A percentile compares a stretch with the other conserved stretches of the same genome.
phyloP scores from a whole-genome alignment of 2,888 invertebrate genomes.

The Belgica antarctica region DNA sequence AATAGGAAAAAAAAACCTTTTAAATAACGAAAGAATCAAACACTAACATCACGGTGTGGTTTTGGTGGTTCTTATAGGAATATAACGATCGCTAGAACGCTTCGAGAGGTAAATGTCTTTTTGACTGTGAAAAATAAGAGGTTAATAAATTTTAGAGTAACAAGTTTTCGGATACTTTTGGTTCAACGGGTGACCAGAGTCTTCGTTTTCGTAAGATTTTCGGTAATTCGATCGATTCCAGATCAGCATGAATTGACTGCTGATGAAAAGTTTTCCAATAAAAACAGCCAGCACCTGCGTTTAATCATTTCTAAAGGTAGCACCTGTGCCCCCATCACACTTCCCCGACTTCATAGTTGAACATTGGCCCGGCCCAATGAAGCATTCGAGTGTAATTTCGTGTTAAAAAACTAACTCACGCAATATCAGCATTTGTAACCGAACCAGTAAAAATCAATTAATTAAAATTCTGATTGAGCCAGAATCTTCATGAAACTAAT shows the following conservation, averaged over 20 bases:
- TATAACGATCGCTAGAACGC: not conserved
- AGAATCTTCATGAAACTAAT: conserved; percentile 37
- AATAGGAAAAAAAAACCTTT: no score
- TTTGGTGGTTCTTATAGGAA: not conserved
- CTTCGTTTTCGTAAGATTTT: not conserved
- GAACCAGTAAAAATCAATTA: conserved; percentile 22
- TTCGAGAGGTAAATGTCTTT: conserved; percentile 42
- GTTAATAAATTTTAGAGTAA: conserved; percentile 42
- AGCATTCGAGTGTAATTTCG: not conserved
- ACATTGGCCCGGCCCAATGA: no score
- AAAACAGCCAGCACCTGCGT: conserved; percentile 29
- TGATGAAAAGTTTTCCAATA: not conserved
- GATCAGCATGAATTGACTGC: not conserved
- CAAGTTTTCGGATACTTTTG: no score
- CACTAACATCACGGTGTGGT: conserved; percentile 21
- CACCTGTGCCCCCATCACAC: conserved; percentile 29
- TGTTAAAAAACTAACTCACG: conserved; percentile 18
- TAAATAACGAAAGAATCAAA: conserved; percentile 41
- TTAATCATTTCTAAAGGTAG: conserved; percentile 4
- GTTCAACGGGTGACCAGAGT: conserved; percentile 10
- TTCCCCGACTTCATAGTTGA: no score
- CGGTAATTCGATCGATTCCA: not conserved
- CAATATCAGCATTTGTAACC: conserved; percentile 22
- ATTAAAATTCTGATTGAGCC: conserved; percentile 31
- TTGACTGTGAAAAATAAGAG: conserved; percentile 43